Evolutionary conservation across 2,797 vertebrate species (phyloP).

Genomic region (Micrastur ruficollis): DNA sequence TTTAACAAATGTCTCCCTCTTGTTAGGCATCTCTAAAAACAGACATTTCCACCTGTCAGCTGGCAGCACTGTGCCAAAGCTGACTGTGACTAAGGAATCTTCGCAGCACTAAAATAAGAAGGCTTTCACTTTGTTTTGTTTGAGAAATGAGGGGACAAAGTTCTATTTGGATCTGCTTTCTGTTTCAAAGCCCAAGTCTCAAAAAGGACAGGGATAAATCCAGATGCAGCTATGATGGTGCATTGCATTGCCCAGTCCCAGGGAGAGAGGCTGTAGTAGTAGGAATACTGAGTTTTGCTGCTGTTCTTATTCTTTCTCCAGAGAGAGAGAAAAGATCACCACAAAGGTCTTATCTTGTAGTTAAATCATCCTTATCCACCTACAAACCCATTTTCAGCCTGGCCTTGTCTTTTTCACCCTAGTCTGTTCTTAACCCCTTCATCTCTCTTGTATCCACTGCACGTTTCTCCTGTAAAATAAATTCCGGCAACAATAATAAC

Average conservation of each 20-base stretch:
- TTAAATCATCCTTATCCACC: background rate
- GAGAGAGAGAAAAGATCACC: background rate
- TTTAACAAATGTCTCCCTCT: background rate
- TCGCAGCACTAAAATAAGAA: background rate
- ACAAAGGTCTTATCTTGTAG: background rate
- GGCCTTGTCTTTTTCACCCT: background rate
- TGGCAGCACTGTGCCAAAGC: background rate
- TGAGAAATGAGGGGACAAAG: background rate
- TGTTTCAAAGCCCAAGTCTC: background rate
- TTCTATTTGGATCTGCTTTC: background rate
- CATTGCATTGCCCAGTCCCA: background rate
- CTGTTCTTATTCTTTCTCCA: background rate
- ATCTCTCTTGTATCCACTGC: background rate
- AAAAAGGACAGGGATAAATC: background rate
- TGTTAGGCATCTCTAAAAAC: background rate
- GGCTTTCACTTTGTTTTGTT: background rate
- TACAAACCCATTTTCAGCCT: background rate
- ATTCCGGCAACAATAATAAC: background rate
- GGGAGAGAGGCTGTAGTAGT: background rate
- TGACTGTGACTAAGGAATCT: background rate
- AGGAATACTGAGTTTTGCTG: background rate
- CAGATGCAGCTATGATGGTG: background rate
- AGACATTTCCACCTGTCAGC: background rate
- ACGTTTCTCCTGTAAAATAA: background rate
- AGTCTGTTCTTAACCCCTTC: background rate